These are phyloP conservation scores for Drosophila barbarae DNA, from an alignment of 2,888 invertebrate species.

Conservation along the genomic window DNA sequence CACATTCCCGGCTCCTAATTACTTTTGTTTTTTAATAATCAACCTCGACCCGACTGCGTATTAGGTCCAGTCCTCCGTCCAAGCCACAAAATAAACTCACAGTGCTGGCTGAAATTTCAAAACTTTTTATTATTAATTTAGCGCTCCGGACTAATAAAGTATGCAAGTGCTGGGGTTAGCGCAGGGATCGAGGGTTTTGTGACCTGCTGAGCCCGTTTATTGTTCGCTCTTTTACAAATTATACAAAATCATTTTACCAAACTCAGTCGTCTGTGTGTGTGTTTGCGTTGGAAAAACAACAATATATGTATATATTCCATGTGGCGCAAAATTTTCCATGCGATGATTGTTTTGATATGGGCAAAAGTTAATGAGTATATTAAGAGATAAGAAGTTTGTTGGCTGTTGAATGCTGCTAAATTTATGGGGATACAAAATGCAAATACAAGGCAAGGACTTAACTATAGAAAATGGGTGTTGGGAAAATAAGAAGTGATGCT, in stretches of 20 bases:
- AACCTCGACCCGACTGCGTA: slow-evolving; percentile 55
- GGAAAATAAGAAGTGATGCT: background rate
- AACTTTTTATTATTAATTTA: slow-evolving; percentile 71
- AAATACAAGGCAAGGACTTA: slow-evolving; percentile 2
- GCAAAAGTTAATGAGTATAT: slow-evolving; percentile 46
- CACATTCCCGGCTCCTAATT: slow-evolving; percentile 59
- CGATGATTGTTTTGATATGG: slow-evolving; percentile 43
- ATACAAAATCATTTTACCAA: slow-evolving; percentile 62
- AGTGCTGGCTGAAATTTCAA: slow-evolving; percentile 35
- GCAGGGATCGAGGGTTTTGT: background rate
- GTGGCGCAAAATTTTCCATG: slow-evolving; percentile 18
- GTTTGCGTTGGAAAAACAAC: slow-evolving; percentile 26
- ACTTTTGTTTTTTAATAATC: slow-evolving; percentile 73
- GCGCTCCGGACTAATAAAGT: slow-evolving; percentile 68
- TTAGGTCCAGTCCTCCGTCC: background rate
- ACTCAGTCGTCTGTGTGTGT: slow-evolving; percentile 44
- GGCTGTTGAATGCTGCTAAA: slow-evolving; percentile 25
- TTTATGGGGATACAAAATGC: slow-evolving; percentile 19
- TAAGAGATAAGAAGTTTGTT: slow-evolving; percentile 34
- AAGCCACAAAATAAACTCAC: slow-evolving; percentile 56
- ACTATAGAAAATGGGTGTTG: background rate
- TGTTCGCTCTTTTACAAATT: slow-evolving; percentile 37
- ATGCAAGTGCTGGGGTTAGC: slow-evolving; percentile 21
- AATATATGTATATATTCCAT: slow-evolving; percentile 4
- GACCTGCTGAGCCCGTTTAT: slow-evolving; percentile 48